Evolutionary conservation across 2,113 vertebrate genomes (phyloP).

Genomic region (Amphiprion percula): DNA sequence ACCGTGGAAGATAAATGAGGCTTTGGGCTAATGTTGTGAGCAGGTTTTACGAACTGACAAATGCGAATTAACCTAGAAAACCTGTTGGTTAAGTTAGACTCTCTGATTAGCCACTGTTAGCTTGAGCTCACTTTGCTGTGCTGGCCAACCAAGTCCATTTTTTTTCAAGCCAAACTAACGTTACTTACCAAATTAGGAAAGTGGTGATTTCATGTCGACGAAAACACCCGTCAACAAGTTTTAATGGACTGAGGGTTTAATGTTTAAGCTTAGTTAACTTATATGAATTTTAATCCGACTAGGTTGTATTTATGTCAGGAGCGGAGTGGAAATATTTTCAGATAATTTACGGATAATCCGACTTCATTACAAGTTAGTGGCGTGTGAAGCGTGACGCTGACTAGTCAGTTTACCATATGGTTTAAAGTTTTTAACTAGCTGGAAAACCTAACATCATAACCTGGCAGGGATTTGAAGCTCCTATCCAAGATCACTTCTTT

Average conservation of each 20-base stretch:
- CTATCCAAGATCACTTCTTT: background rate
- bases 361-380: slow-evolving; percentile 35
- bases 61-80: slow-evolving; percentile 26
- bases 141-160: slow-evolving; percentile 39
- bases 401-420: slow-evolving; percentile 48
- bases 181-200: slow-evolving; percentile 52
- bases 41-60: slow-evolving; percentile 65
- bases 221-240: too few relatives aligned
- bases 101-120: slow-evolving; percentile 59
- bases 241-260: background rate
- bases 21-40: background rate
- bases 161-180: slow-evolving; percentile 26
- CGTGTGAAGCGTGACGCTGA: slow-evolving; percentile 12
- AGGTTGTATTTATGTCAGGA: background rate
- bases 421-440: slow-evolving; percentile 8
- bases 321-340: background rate
- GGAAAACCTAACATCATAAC: slow-evolving; percentile 26
- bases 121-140: slow-evolving; percentile 30
- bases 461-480: slow-evolving; percentile 8
- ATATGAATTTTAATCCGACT: background rate
- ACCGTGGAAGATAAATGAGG: fast-evolving
- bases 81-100: slow-evolving; percentile 48
- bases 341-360: slow-evolving; percentile 1
- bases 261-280: background rate
- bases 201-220: background rate